phyloP scores from a whole-genome alignment of 2,797 vertebrate genomes.

The Hydrophis major region DNA sequence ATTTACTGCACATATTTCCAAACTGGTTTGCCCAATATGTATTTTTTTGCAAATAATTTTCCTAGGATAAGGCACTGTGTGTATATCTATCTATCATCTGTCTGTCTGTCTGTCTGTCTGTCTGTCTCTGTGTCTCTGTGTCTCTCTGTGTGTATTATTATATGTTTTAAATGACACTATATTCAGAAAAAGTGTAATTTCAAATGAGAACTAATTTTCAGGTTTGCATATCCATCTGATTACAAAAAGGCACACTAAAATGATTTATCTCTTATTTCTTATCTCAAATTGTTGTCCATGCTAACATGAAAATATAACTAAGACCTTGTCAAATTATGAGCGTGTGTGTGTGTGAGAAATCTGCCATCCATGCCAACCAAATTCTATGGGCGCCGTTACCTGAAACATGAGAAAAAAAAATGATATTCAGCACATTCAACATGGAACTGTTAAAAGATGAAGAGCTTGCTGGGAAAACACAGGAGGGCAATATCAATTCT shows the following conservation, averaged over 20 bases:
- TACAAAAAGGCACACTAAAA: background rate
- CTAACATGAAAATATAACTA: background rate
- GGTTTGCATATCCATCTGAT: background rate
- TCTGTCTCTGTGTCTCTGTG: background rate
- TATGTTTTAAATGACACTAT: background rate
- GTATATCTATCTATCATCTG: too few species aligned
- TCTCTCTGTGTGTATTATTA: background rate
- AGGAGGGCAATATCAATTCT: background rate
- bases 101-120: too few species aligned
- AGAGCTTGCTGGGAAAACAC: background rate
- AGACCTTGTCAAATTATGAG: background rate
- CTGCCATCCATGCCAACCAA: background rate
- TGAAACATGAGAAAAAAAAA: background rate
- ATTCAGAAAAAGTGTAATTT: background rate
- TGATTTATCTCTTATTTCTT: background rate
- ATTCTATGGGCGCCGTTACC: background rate
- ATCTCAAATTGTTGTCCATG: background rate
- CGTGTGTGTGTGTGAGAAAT: rapidly evolving
- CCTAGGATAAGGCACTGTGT: background rate
- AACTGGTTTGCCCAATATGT: background rate
- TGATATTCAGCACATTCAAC: background rate
- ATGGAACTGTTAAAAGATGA: background rate
- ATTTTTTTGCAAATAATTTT: background rate
- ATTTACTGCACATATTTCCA: background rate
- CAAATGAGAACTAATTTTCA: background rate